These are phyloP conservation scores for Nyctalus aviator DNA, from an alignment of 2,797 vertebrate species.

Conservation along the genomic window DNA sequence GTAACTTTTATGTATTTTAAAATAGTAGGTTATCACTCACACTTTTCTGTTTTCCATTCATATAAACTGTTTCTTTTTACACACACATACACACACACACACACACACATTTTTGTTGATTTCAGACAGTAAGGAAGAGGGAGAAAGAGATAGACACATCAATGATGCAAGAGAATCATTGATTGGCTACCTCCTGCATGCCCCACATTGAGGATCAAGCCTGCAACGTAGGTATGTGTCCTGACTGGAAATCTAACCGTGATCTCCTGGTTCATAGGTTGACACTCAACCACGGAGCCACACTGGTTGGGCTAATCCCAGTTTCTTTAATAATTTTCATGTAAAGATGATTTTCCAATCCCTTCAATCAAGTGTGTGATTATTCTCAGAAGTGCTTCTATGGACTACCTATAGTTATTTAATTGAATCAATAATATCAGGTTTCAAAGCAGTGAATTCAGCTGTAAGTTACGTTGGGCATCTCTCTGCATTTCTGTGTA, in stretches of 20 bases:
- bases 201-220: too few relatives aligned
- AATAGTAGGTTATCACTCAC: neutral
- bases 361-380: conserved; percentile 10
- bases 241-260: too few relatives aligned
- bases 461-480: neutral
- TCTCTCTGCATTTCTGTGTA: conserved; percentile 10
- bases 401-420: neutral
- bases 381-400: conserved; percentile 33
- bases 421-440: neutral
- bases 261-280: too few relatives aligned
- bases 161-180: too few relatives aligned
- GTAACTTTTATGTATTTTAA: neutral
- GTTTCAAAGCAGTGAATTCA: conserved; percentile 53
- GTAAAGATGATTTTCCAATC: neutral
- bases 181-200: too few relatives aligned
- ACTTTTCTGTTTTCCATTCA: neutral
- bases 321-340: neutral
- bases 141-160: too few relatives aligned
- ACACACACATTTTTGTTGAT: too few relatives aligned
- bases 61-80: neutral
- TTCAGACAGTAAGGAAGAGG: too few relatives aligned
- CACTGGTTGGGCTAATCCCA: neutral
- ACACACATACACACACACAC: too few relatives aligned
- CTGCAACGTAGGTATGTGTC: too few relatives aligned
- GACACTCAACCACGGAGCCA: too few relatives aligned